Evolutionary conservation across 2,113 vertebrate species (phyloP).

Genomic region (Ramphastos sulfuratus): DNA sequence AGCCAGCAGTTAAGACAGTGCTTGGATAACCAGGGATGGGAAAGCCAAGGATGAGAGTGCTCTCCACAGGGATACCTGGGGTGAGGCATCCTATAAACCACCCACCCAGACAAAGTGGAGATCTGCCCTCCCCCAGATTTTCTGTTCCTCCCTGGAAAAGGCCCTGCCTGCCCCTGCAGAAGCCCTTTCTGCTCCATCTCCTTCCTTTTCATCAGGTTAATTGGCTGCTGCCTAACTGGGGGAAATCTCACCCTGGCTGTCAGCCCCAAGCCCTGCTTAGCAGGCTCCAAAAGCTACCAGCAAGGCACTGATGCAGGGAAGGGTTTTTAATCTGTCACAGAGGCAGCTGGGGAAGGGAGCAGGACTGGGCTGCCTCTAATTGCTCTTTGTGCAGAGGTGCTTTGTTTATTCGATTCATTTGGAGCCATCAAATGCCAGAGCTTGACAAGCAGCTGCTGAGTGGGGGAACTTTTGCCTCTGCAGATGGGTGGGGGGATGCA

Average conservation of each 20-base stretch:
- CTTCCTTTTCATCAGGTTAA: not conserved
- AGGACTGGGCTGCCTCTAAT: slow-evolving; percentile 4
- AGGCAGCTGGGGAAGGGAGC: slow-evolving; percentile 41
- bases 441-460: slow-evolving; percentile 2
- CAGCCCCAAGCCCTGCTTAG: not conserved
- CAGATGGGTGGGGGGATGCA: not conserved
- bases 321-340: slow-evolving; percentile 54
- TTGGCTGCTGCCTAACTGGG: not conserved
- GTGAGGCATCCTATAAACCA: not conserved
- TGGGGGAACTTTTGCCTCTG: not conserved
- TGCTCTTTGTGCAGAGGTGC: slow-evolving; percentile 9
- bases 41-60: too few species aligned
- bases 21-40: too few species aligned
- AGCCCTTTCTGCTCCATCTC: not conserved
- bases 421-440: slow-evolving; percentile 33
- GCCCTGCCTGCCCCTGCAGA: not conserved
- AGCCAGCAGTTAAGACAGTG: too few species aligned
- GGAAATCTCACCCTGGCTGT: not conserved
- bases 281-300: not conserved
- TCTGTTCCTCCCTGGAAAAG: not conserved
- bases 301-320: not conserved
- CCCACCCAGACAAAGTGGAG: rapidly evolving
- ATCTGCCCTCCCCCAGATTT: not conserved
- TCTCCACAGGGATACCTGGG: too few species aligned
- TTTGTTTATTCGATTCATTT: slow-evolving; percentile 57